phyloP scores from a whole-genome alignment of 53 echinoderm and acorn worm species.

The Mesocentrotus franciscanus region DNA sequence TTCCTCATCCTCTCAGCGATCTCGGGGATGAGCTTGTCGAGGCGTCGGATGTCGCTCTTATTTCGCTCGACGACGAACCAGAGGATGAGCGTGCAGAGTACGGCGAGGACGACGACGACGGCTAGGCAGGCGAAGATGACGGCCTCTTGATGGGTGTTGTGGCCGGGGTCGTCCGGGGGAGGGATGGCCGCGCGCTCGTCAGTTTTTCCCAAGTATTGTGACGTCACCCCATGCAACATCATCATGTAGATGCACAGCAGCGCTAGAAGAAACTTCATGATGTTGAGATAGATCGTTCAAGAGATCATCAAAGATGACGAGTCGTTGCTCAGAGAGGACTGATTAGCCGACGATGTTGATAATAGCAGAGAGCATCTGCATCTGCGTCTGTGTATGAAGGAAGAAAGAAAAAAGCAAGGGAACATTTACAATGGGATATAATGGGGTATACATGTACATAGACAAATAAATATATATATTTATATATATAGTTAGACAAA shows the following conservation, averaged over 20 bases:
- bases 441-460: too few species aligned
- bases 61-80: slow-evolving; percentile 86
- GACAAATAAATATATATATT: too few species aligned
- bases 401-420: background rate
- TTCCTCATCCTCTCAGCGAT: slow-evolving; percentile 74
- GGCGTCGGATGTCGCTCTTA: slow-evolving; percentile 69
- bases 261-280: background rate
- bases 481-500: too few species aligned
- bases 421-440: background rate
- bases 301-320: background rate
- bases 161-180: slow-evolving; percentile 70
- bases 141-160: slow-evolving; percentile 83
- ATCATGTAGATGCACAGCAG: background rate
- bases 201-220: background rate
- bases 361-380: background rate
- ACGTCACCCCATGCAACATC: background rate
- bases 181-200: slow-evolving; percentile 65
- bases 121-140: slow-evolving; percentile 80
- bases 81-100: slow-evolving; percentile 72
- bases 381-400: background rate
- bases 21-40: slow-evolving; percentile 77
- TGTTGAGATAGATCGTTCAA: background rate
- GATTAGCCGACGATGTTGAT: background rate
- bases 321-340: background rate
- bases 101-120: slow-evolving; percentile 67